Conservation (phyloP, 2,797 vertebrate species). For the Sebastes trivittatus region DNA sequence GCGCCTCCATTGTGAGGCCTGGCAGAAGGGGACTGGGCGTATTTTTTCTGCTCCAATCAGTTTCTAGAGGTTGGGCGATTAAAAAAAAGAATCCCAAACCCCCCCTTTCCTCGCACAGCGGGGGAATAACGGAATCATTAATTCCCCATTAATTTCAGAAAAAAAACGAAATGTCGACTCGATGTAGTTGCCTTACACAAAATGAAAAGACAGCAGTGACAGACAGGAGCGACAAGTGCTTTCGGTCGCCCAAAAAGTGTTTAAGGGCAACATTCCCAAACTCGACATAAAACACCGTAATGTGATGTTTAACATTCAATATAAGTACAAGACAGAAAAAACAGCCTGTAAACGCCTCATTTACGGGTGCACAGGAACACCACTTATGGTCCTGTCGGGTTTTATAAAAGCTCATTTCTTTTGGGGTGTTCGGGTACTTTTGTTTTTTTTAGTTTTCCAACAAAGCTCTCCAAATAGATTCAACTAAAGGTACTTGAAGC, state of each 20-base stretch:
- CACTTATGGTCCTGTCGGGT: neutral
- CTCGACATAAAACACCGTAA: neutral
- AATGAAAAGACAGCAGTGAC: conserved; percentile 51
- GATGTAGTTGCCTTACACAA: conserved; percentile 43
- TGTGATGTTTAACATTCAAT: conserved; percentile 12
- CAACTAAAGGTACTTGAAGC: neutral
- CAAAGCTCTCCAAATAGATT: neutral
- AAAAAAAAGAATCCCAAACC: conserved; percentile 71
- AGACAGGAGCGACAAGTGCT: conserved; percentile 72
- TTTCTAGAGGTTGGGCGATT: conserved; percentile 78
- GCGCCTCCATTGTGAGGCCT: conserved; percentile 79
- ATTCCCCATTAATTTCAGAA: conserved; percentile 81
- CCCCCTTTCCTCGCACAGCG: conserved; percentile 61
- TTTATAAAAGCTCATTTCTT: neutral
- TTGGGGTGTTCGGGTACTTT: neutral
- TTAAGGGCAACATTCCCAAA: conserved; percentile 47
- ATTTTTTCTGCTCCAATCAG: conserved; percentile 78
- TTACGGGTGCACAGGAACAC: neutral
- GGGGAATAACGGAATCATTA: conserved; percentile 81
- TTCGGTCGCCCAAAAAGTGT: conserved; percentile 30
- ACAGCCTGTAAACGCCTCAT: neutral
- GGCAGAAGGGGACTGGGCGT: conserved; percentile 79
- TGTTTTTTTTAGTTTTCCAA: neutral
- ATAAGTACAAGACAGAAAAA: neutral
- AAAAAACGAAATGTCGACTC: conserved; percentile 58